Conservation (phyloP, 2,797 vertebrate species). For the Natrix natrix region DNA sequence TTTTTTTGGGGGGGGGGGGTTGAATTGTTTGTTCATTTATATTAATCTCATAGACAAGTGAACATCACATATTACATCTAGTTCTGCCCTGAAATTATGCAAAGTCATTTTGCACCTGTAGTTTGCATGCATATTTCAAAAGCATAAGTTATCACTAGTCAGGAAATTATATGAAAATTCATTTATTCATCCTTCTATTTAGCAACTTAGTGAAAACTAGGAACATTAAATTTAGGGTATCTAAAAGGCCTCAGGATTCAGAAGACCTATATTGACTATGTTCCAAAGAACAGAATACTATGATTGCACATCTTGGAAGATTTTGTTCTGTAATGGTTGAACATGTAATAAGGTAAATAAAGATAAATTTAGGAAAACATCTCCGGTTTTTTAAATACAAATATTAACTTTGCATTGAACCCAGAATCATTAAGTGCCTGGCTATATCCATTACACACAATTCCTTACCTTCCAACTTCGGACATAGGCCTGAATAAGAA, state of each 20-base stretch:
- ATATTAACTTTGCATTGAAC: neutral
- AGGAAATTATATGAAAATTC: neutral
- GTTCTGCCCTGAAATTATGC: neutral
- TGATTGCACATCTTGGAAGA: neutral
- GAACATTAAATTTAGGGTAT: neutral
- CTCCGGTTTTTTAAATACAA: neutral
- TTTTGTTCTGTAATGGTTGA: neutral
- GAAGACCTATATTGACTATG: neutral
- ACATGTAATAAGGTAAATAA: neutral
- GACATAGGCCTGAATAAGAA: constrained; percentile 70
- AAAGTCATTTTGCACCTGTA: too few species aligned
- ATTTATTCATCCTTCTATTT: neutral
- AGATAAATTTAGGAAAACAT: neutral
- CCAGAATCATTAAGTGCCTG: neutral
- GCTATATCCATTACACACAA: neutral
- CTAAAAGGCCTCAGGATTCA: neutral
- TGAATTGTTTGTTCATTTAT: neutral
- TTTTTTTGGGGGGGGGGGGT: neutral
- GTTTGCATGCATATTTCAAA: neutral
- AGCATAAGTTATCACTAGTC: neutral
- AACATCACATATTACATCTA: neutral
- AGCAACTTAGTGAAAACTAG: neutral
- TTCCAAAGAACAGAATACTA: neutral
- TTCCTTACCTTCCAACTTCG: constrained; percentile 78
- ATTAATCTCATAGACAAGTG: neutral